phyloP scores from a whole-genome alignment of 2,113 vertebrate species.

The Recurvirostra avosetta region DNA sequence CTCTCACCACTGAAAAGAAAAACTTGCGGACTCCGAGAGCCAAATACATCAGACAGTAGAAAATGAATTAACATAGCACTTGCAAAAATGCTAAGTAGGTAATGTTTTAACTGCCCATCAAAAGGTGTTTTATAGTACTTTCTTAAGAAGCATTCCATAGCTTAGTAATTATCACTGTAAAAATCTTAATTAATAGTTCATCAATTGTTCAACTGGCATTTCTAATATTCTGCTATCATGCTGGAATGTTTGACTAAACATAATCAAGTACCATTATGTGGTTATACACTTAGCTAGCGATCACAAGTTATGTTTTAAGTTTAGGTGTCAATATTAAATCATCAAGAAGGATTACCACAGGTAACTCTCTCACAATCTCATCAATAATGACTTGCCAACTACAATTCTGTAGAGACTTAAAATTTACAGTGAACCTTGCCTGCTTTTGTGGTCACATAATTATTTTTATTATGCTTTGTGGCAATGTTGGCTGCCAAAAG shows the following conservation, averaged over 20 bases:
- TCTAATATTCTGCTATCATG: not conserved
- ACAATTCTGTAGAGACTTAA: constrained; percentile 16
- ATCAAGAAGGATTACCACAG: constrained; percentile 56
- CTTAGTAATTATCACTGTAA: not conserved
- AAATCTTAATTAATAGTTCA: not conserved
- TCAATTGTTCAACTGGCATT: not conserved
- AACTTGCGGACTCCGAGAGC: not conserved
- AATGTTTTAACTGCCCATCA: not conserved
- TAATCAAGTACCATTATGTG: not conserved
- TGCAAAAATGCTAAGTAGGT: not conserved
- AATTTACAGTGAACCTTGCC: constrained; percentile 57
- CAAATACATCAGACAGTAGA: not conserved
- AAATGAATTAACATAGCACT: constrained; percentile 19
- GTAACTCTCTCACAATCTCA: constrained; percentile 38
- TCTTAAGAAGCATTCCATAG: not conserved
- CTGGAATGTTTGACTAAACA: not conserved
- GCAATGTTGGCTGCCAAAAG: constrained; percentile 57
- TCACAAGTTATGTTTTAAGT: constrained; percentile 28
- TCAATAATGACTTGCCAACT: constrained; percentile 61
- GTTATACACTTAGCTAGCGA: constrained; percentile 1
- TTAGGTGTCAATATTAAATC: constrained; percentile 68
- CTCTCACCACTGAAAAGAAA: not conserved
- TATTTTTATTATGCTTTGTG: constrained; percentile 72
- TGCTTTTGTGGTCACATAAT: constrained; percentile 59
- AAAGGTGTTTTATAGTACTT: not conserved